Evolutionary conservation across 2,113 vertebrate genomes (phyloP).

Genomic region (Sceloporus tristichus): DNA sequence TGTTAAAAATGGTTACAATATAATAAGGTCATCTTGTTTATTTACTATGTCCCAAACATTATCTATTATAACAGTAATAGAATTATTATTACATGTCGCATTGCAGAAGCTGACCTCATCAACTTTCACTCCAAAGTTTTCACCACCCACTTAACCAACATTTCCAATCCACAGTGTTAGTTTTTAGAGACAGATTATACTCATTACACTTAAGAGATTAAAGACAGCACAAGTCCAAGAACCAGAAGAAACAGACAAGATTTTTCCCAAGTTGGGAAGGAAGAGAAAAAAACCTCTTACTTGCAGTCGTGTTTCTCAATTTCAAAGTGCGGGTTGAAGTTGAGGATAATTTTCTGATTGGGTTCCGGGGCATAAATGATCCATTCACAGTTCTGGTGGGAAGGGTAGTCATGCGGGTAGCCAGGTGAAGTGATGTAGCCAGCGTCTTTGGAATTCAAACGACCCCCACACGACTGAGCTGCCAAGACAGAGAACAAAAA

Average conservation of each 20-base stretch:
- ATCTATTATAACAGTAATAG: neutral
- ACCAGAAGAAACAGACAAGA: neutral
- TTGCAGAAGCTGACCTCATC: neutral
- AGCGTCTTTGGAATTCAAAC: conserved; percentile 90
- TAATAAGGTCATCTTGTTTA: neutral
- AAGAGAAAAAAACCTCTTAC: conserved; percentile 74
- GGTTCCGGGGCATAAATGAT: conserved; percentile 91
- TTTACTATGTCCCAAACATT: neutral
- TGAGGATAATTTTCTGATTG: conserved; percentile 96
- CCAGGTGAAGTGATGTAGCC: conserved; percentile 98
- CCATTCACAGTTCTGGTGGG: conserved; percentile 98
- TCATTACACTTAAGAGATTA: neutral
- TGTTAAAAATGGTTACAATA: neutral
- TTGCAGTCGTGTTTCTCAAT: conserved; percentile 98
- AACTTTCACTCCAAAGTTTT: neutral
- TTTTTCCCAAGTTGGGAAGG: no score
- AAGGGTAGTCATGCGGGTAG: conserved; percentile 97
- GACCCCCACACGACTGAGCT: conserved; percentile 86
- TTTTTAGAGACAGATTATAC: neutral
- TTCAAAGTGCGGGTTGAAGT: conserved; percentile 99
- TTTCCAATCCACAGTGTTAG: neutral
- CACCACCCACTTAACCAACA: neutral
- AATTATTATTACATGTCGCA: neutral
- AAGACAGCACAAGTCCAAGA: neutral
- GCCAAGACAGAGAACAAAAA: conserved; percentile 59